Conservation (phyloP, 1,140 invertebrate species). For the Acyrthosiphon pisum region DNA sequence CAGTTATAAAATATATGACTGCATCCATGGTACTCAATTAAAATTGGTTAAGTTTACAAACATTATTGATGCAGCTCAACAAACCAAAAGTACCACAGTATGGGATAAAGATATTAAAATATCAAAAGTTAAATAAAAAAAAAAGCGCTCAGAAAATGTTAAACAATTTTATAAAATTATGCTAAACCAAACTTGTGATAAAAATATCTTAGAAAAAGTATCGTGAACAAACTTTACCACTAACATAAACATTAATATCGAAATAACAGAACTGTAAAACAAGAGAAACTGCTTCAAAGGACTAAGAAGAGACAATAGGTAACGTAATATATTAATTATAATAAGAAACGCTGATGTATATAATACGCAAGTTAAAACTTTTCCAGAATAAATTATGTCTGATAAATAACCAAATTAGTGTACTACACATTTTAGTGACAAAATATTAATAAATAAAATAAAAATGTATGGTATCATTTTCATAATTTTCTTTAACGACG, state of each 20-base stretch:
- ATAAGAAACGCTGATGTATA: background rate
- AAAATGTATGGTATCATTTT: background rate
- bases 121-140: too few species aligned
- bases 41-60: too few species aligned
- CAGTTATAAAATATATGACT: too few species aligned
- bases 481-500: rapidly evolving
- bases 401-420: background rate
- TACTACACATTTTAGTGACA: background rate
- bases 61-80: too few species aligned
- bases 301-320: background rate
- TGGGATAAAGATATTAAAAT: too few species aligned
- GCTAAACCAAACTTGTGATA: background rate
- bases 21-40: too few species aligned
- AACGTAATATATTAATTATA: background rate
- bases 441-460: background rate
- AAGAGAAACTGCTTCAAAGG: background rate
- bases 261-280: background rate
- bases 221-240: background rate
- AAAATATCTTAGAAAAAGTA: background rate
- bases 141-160: background rate
- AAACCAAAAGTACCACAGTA: too few species aligned
- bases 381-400: background rate
- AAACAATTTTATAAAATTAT: background rate
- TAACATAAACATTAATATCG: background rate
- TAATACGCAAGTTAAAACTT: background rate